These are phyloP conservation scores for Allolobophora icterica DNA, from an alignment of 2,888 invertebrate genomes.

Conservation along the genomic window DNA sequence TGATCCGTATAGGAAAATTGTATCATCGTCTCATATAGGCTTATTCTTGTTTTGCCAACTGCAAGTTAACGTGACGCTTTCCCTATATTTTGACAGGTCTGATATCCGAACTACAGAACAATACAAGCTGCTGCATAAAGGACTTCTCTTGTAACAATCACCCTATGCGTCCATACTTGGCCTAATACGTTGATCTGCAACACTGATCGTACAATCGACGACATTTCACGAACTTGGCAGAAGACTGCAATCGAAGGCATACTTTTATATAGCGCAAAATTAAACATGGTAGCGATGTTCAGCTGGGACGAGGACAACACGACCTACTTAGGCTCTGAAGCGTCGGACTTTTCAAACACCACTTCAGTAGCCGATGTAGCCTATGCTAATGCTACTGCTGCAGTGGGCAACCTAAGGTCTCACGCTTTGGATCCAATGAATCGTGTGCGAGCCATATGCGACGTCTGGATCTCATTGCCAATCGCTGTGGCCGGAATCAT, in stretches of 20 bases:
- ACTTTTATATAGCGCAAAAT: not conserved
- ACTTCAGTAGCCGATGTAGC: not conserved
- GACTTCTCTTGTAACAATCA: not conserved
- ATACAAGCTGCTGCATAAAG: not conserved
- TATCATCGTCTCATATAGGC: no score
- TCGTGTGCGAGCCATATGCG: not conserved
- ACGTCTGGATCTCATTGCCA: not conserved
- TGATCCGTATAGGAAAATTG: no score
- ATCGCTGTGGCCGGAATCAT: constrained; percentile 24
- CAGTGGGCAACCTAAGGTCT: not conserved
- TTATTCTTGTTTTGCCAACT: not conserved
- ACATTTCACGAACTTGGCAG: not conserved
- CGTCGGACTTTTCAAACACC: not conserved
- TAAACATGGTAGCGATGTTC: not conserved
- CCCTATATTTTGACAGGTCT: not conserved
- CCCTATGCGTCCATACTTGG: not conserved
- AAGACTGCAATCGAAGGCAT: not conserved
- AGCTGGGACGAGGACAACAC: not conserved
- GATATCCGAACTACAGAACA: not conserved
- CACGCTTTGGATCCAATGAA: not conserved
- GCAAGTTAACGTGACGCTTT: not conserved
- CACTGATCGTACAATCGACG: not conserved
- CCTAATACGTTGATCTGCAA: not conserved
- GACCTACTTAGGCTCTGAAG: not conserved
- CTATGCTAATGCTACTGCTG: not conserved